Evolutionary conservation across 2,888 invertebrate genomes (phyloP).

Genomic region (Drosophila hawaiiensis): DNA sequence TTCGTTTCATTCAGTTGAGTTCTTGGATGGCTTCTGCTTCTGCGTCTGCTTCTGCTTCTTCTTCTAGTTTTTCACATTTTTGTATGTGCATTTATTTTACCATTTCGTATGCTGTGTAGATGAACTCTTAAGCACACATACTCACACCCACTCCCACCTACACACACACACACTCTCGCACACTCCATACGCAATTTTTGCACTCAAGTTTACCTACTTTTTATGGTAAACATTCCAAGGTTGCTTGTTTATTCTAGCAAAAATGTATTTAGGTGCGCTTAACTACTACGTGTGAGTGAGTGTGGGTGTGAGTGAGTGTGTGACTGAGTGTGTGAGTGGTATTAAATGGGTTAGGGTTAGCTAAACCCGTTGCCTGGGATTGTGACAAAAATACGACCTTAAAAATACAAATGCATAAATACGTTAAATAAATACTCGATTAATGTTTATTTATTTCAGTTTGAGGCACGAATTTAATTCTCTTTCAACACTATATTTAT

Average conservation of each 20-base stretch:
- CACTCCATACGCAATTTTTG: slow-evolving; percentile 74
- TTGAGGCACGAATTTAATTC: neutral
- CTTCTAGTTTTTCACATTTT: slow-evolving; percentile 66
- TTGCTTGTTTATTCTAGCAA: slow-evolving; percentile 82
- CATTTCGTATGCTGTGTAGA: slow-evolving; percentile 51
- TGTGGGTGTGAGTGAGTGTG: slow-evolving; percentile 8
- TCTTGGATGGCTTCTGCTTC: slow-evolving; percentile 41
- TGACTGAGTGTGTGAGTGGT: slow-evolving; percentile 14
- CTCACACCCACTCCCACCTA: slow-evolving; percentile 11
- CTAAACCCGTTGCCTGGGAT: slow-evolving; percentile 32
- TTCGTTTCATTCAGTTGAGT: slow-evolving; percentile 53
- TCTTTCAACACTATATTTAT: neutral
- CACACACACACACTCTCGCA: slow-evolving; percentile 35
- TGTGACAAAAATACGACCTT: slow-evolving; percentile 27
- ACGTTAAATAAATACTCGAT: slow-evolving; percentile 61
- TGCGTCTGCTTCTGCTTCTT: slow-evolving; percentile 15
- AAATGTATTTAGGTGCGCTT: slow-evolving; percentile 81
- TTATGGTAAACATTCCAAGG: slow-evolving; percentile 81
- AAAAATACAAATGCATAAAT: slow-evolving; percentile 45
- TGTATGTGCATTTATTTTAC: slow-evolving; percentile 75
- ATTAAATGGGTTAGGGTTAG: slow-evolving; percentile 44
- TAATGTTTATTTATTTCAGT: slow-evolving; percentile 16
- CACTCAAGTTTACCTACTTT: slow-evolving; percentile 82
- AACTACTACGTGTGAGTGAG: slow-evolving; percentile 58
- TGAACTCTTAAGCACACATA: slow-evolving; percentile 45